Conservation (phyloP, 1,140 invertebrate genomes). For the Papilio polyxenes region DNA sequence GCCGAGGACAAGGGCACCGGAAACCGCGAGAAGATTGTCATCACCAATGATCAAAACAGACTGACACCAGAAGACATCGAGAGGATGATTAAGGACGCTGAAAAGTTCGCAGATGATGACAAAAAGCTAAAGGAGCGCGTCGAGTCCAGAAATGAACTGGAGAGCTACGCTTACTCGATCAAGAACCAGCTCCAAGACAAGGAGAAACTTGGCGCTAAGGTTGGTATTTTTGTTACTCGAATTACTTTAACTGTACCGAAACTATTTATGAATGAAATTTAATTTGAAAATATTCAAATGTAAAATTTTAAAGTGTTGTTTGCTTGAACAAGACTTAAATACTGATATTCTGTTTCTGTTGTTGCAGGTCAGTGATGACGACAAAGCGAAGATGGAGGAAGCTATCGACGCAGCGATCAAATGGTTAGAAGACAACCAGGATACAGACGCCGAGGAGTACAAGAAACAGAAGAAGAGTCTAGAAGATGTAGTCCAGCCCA, state of each 20-base stretch:
- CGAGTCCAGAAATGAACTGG: conserved; percentile 96
- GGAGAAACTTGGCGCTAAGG: conserved; percentile 97
- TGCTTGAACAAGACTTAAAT: background rate
- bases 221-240: conserved; percentile 64
- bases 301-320: background rate
- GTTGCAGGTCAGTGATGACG: conserved; percentile 87
- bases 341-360: conserved; percentile 44
- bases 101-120: conserved; percentile 99
- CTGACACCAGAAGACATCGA: conserved; percentile 99
- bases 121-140: conserved; percentile 98
- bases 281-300: background rate
- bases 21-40: conserved; percentile 99
- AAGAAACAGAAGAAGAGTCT: conserved; percentile 99
- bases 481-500: conserved; percentile 97
- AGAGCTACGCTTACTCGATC: conserved; percentile 98
- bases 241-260: background rate
- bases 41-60: conserved; percentile 99
- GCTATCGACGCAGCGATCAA: conserved; percentile 98
- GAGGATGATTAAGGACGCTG: conserved; percentile 98
- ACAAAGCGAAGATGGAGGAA: conserved; percentile 97
- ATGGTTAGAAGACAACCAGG: conserved; percentile 98
- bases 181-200: conserved; percentile 99
- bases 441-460: conserved; percentile 96
- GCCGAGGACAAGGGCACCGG: conserved; percentile 99
- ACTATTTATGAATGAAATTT: background rate